Percentiles rank a stretch among this genome's conserved stretches.
Conservation (phyloP, 2,797 vertebrate genomes). For the Microchirus variegatus region DNA sequence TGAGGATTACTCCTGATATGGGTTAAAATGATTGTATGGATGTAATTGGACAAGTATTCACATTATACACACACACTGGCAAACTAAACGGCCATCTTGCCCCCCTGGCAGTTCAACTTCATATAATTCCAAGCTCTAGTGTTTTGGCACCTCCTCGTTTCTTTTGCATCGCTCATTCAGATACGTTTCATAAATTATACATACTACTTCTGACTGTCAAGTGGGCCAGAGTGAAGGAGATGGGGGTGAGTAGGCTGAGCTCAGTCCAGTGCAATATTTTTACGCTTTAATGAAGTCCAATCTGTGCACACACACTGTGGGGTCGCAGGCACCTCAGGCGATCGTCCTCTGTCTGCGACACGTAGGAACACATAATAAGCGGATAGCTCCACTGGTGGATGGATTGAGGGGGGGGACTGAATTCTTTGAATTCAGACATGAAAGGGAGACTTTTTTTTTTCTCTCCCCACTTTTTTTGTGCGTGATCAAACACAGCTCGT, state of each 20-base stretch:
- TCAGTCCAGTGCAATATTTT: conserved; percentile 73
- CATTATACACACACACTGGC: neutral
- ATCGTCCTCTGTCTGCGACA: conserved; percentile 49
- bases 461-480: conserved; percentile 54
- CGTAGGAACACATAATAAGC: conserved; percentile 56
- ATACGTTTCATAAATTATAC: conserved; percentile 77
- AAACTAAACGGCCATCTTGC: conserved; percentile 39
- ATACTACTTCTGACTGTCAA: conserved; percentile 58
- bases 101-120: conserved; percentile 28
- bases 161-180: conserved; percentile 71
- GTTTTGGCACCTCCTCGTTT: conserved; percentile 46
- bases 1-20: too few relatives aligned
- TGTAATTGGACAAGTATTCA: too few relatives aligned
- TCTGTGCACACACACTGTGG: conserved; percentile 70
- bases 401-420: conserved; percentile 18
- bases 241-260: conserved; percentile 53
- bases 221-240: conserved; percentile 42
- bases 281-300: conserved; percentile 78
- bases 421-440: conserved; percentile 58
- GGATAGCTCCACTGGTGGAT: conserved; percentile 36
- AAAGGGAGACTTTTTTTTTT: conserved; percentile 58
- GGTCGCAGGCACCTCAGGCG: conserved; percentile 60
- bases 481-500: conserved; percentile 46
- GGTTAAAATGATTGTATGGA: too few relatives aligned
- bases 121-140: conserved; percentile 41